phyloP scores from a whole-genome alignment of 2,888 invertebrate species.

The Scaptomyza caliginosa region DNA sequence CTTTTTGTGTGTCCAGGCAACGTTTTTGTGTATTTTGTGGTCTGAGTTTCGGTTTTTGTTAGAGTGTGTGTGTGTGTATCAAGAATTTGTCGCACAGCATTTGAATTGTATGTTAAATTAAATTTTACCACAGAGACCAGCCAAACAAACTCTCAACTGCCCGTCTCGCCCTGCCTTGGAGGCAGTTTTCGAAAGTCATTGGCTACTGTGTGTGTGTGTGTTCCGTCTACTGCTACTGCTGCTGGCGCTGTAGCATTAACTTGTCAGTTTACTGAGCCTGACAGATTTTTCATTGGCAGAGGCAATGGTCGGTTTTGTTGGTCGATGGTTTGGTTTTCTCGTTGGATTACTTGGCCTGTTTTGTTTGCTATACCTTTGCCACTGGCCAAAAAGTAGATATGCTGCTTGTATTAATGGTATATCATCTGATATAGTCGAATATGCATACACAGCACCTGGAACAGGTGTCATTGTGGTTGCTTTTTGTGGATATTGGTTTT shows the following conservation, averaged over 20 bases:
- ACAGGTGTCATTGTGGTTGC: conserved; percentile 39
- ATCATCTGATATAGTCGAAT: conserved; percentile 35
- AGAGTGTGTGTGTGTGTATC: conserved; percentile 20
- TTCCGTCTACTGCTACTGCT: conserved; percentile 25
- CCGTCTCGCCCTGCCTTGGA: not conserved
- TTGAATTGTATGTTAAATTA: conserved; percentile 79
- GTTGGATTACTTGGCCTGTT: conserved; percentile 20
- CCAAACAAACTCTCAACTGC: conserved; percentile 10
- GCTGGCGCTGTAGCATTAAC: conserved; percentile 58
- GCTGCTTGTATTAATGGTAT: conserved; percentile 42
- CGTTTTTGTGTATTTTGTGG: conserved; percentile 70
- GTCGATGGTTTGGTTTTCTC: conserved; percentile 14
- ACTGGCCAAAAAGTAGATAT: conserved; percentile 21
- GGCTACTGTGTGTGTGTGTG: conserved; percentile 17
- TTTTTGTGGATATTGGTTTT: conserved; percentile 26
- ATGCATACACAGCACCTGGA: conserved; percentile 22
- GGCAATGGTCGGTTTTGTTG: conserved; percentile 23
- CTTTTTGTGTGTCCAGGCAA: conserved; percentile 67
- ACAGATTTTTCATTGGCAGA: conserved; percentile 69
- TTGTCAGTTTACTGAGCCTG: conserved; percentile 75
- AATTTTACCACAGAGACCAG: conserved; percentile 78
- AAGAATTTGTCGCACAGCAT: conserved; percentile 62
- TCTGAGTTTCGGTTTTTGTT: conserved; percentile 50
- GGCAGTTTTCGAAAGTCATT: conserved; percentile 46
- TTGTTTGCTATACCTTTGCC: conserved; percentile 25